Base-by-base conservation (phyloP, 2,113 vertebrate species). In the Pedetes capensis region DNA sequence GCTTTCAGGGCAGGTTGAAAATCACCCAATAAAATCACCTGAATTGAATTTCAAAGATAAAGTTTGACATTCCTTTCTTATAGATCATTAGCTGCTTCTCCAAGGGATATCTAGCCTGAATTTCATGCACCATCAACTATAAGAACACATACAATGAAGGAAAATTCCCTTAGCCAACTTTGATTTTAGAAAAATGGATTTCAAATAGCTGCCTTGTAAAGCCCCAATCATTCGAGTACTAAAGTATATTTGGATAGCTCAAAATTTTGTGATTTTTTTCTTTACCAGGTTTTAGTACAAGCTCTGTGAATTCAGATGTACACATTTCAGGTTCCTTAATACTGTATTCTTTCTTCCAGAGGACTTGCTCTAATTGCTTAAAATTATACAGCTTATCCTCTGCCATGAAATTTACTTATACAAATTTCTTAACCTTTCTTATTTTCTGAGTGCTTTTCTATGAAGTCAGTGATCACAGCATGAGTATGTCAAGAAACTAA, bases 1-100 rank as follows among this genome's bases (percentile, higher is more conserved):
- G 29, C 44, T 94, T 87, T 78, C 42, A 87, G 83, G 72, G 80
- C 27, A 25, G 37, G 42, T 51, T 95, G 59, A 94, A 93, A 91
- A 91, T 51, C 27, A 83, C 42, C 59, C 95, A 92, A 87, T 51
- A 89, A 95, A 93, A 61, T 76, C 51, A 93, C 84, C 89, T 83
- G 80, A 95, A 94, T 68, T 95, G 68, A 95, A 95, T 96, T 94
- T 25, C 61, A 72, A 93, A 93, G 92, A 96, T 6, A 51, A 93
- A 83, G 59, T 59, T 86, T 75, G 25, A 91, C 87, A 93, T 91
- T 89, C 71, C 69, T 95, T 95, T 93, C 92, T 86, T 93, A 81
- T 20, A 93, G 63, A 81, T 87, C 57, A 89, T 69, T 55, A 89
- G 89, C 32, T 93, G 68, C 20, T 93, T 96, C 80, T 96, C 92